Base-by-base conservation (phyloP, 2,113 vertebrate genomes). In the Paralichthys olivaceus region DNA sequence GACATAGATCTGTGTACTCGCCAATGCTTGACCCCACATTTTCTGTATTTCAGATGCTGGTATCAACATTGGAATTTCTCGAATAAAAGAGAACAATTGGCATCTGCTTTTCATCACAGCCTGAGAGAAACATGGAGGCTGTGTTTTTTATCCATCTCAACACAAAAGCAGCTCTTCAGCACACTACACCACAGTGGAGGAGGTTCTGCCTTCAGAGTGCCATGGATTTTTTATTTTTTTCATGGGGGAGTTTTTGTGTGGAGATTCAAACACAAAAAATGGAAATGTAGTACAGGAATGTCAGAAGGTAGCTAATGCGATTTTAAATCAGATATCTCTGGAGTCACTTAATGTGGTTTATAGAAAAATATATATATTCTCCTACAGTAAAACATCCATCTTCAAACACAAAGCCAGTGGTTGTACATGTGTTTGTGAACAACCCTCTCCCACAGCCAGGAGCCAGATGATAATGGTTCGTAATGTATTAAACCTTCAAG, bases 101-200 rank as follows among this genome's bases (percentile, higher is more conserved):
- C 14, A 2, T 5, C 37, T 13, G 37, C 43, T 45, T 1, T 47
- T 17, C 45, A 47, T 56, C 58, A 65, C 55, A 60, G 62, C 26
- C 75, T 69, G 60, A 73, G 75, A 84, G 55, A 26, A 78, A 75
- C 40, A 61, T 64, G 23, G 43, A 51, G 49, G 25, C 32, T 40
- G 4, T 32, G 1, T 40, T 51, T 20, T 29, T 9, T 32, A 5
- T 26, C n/a, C n/a, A 37, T 22, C 58, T 25, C 13, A 3, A 15
- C 63, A 66, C 45, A 71, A 68, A 77, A 61, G 7, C 55, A 67
- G 43, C 14, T 3, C 28, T 29, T 7, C 55, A 3, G 57, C 26
- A 12, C 40, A 49, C 45, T 7, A 73, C 47, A 19, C 22, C 51
- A 47, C 57, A 56, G 53, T 65, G 66, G 55, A n/a, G 51, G 49